Percentiles rank a stretch among this genome's conserved stretches.
Conservation (phyloP, 2,113 vertebrate species). For the Kobus ellipsiprymnus region DNA sequence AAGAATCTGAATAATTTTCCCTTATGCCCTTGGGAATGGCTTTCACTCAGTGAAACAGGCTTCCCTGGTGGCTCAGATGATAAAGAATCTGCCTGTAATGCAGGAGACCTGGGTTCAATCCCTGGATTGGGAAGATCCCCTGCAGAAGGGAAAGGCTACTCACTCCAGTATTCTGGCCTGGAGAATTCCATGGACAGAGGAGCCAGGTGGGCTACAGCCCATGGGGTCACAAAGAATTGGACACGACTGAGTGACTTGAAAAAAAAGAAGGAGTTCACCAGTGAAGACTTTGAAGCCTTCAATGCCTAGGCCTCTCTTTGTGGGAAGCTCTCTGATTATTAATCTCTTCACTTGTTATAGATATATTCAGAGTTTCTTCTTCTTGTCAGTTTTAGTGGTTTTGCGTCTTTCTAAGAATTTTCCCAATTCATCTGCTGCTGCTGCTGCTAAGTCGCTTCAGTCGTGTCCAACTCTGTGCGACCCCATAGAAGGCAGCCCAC, state of each 20-base stretch:
- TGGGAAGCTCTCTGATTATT: not conserved
- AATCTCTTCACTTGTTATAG: not conserved
- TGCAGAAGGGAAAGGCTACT: not conserved
- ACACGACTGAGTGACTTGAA: not conserved
- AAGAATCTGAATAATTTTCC: not conserved
- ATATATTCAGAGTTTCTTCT: not conserved
- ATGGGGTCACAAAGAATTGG: not conserved
- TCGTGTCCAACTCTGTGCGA: accelerated
- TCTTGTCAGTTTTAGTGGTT: not conserved
- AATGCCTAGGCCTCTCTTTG: not conserved
- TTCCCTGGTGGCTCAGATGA: not conserved
- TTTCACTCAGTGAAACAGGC: not conserved
- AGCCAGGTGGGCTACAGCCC: not conserved
- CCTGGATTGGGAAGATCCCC: not conserved
- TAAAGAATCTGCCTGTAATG: not conserved
- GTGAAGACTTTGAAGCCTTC: not conserved
- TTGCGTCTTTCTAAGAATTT: not conserved
- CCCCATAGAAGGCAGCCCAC: too few relatives aligned
- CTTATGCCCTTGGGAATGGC: not conserved
- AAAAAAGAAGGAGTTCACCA: not conserved
- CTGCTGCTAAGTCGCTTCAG: too few relatives aligned
- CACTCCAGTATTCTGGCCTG: not conserved
- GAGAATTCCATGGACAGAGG: not conserved
- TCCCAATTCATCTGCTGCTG: not conserved
- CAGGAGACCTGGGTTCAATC: not conserved